Evolutionary conservation across 2,888 invertebrate genomes (phyloP).

Genomic region (Parnassius mnemosyne): DNA sequence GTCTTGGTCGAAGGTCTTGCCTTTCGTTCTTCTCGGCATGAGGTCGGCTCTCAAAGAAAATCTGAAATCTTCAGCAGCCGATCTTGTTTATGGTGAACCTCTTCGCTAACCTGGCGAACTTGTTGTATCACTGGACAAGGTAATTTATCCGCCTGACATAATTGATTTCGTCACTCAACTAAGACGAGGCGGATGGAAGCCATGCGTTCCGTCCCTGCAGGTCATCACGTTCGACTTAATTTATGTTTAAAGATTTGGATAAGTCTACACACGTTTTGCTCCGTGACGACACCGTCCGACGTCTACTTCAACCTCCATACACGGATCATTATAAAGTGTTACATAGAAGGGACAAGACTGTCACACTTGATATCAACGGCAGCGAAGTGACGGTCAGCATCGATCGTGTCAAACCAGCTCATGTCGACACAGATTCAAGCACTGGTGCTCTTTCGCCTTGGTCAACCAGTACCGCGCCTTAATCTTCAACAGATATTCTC

Average conservation of each 20-base stretch:
- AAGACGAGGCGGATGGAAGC: constrained; percentile 8
- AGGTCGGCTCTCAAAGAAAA: constrained; percentile 29
- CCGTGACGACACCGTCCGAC: too few relatives aligned
- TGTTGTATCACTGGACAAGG: not conserved
- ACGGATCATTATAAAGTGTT: not conserved
- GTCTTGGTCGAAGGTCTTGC: constrained; percentile 23
- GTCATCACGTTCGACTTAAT: constrained; percentile 1
- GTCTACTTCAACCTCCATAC: too few relatives aligned
- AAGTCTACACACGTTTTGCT: constrained; percentile 9
- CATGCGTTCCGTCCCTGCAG: constrained; percentile 16
- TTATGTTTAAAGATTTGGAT: constrained; percentile 25
- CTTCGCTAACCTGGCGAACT: constrained; percentile 28
- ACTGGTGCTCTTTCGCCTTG: too few relatives aligned
- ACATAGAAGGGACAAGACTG: too few relatives aligned
- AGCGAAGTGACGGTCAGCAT: too few relatives aligned
- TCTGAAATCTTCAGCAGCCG: constrained; percentile 22
- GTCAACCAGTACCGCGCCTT: too few relatives aligned
- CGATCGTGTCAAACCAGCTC: too few relatives aligned
- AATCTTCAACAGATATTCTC: too few relatives aligned
- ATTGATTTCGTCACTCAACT: constrained; percentile 4
- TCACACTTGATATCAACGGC: too few relatives aligned
- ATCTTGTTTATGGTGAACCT: constrained; percentile 27
- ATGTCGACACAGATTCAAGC: too few relatives aligned
- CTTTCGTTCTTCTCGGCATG: constrained; percentile 29
- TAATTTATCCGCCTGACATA: not conserved